These are phyloP conservation scores for Hippopotamyrus pictus DNA, from an alignment of 2,797 vertebrate genomes.

Conservation along the genomic window DNA sequence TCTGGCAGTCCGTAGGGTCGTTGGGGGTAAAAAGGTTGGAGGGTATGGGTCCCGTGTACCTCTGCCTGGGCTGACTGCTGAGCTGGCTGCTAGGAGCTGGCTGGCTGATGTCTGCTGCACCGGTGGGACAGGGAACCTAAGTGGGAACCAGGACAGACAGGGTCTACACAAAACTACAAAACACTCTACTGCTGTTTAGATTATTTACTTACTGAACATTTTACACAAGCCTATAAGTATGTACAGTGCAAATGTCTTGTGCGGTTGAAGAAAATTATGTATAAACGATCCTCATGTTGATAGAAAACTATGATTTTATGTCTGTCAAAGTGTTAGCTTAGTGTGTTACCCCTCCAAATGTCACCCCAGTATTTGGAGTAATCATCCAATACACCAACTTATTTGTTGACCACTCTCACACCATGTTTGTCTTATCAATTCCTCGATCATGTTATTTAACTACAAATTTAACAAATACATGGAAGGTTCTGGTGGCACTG, in stretches of 20 bases:
- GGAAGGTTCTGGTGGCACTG: background rate
- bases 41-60: constrained; percentile 53
- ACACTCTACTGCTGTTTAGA: background rate
- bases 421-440: background rate
- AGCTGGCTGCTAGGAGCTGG: constrained; percentile 45
- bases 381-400: background rate
- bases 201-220: background rate
- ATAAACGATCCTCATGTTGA: background rate
- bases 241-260: background rate
- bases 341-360: background rate
- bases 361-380: background rate
- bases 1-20: constrained; percentile 63
- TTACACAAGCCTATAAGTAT: background rate
- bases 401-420: background rate
- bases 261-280: background rate
- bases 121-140: constrained; percentile 67
- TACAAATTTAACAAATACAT: background rate
- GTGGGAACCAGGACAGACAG: background rate
- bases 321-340: background rate
- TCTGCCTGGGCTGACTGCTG: constrained; percentile 20
- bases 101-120: constrained; percentile 41
- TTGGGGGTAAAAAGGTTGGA: constrained; percentile 80
- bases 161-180: background rate
- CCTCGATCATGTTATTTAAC: background rate
- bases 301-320: background rate